Evolutionary conservation across 2,888 invertebrate species (phyloP), one percentile per base, ranked within the genome.

Genomic region (Antheraea yamamai): DNA sequence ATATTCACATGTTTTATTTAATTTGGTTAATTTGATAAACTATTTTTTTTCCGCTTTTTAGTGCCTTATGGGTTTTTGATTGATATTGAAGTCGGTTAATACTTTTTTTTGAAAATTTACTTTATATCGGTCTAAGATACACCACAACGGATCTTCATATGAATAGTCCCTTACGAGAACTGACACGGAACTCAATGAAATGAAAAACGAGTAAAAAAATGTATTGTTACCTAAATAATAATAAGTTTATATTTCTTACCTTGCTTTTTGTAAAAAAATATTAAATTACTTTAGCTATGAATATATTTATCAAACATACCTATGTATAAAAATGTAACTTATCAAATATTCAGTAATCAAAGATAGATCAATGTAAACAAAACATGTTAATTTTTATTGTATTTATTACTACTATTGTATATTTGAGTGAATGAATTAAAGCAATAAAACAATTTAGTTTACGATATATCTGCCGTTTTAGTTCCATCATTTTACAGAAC

Each of bases 401-500:
- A 39, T 70, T 66, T 12, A n/a, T 70, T 39, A 70, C 39, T 70
- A 70, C 70, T 70, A 39, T 39, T 39, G 20, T 18, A 70, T 70
- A 70, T 70, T 12, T 66, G 26, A 70, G 71, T 61, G 47, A 61
- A 75, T 68, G 61, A 61, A 61, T 75, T 72, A 72, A 75, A 72
- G 74, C 61, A 72, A 75, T 75, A 75, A 75, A 75, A 72, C 72
- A 75, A 75, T 75, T 75, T 75, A 75, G 71, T 75, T 75, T 61
- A 75, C 47, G 74, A 30, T 61, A 72, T 75, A 75, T 72, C 72
- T 51, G 58, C 72, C 47, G 61, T 58, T 75, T 72, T 75, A 61
- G 74, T 71, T 71, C 74, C 58, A 71, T 75, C 61, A 39, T 39
- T 39, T 70, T 70, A 20, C 1, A 70, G 20, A 70, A n/a, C 39